Percentiles rank a stretch among this genome's conserved stretches.
Conservation (phyloP, 2,797 vertebrate species). For the Vireo griseus region DNA sequence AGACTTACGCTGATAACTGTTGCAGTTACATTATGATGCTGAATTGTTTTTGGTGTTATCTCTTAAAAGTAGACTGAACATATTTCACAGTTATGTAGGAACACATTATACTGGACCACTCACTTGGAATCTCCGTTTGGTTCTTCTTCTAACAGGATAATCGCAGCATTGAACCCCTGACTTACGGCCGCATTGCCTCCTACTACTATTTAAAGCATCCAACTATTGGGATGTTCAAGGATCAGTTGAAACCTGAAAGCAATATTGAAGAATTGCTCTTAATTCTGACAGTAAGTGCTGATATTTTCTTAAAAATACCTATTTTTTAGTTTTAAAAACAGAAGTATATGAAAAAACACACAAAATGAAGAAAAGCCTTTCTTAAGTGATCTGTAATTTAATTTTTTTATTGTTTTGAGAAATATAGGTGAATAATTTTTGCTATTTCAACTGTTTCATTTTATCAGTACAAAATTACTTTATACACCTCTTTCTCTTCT, state of each 20-base stretch:
- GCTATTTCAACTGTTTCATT: background rate
- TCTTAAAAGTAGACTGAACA: background rate
- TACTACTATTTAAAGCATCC: constrained; percentile 96
- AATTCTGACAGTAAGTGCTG: constrained; percentile 85
- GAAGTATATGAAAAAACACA: background rate
- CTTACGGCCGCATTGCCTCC: constrained; percentile 88
- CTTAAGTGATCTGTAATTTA: background rate
- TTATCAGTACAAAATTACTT: background rate
- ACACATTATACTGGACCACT: background rate
- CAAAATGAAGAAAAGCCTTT: background rate
- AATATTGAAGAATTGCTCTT: constrained; percentile 84
- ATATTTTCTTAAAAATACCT: background rate
- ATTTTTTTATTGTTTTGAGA: background rate
- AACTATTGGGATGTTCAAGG: constrained; percentile 90
- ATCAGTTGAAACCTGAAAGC: constrained; percentile 86
- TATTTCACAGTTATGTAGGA: background rate
- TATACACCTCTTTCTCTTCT: background rate
- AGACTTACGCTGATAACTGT: background rate
- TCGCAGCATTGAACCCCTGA: constrained; percentile 83
- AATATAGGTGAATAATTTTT: background rate
- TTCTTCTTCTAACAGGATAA: constrained; percentile 79
- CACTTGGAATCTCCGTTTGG: background rate
- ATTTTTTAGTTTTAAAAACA: background rate
- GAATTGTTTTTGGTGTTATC: background rate
- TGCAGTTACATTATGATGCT: background rate